phyloP scores from a whole-genome alignment of 2,797 vertebrate species.

The Graptemys geographica region DNA sequence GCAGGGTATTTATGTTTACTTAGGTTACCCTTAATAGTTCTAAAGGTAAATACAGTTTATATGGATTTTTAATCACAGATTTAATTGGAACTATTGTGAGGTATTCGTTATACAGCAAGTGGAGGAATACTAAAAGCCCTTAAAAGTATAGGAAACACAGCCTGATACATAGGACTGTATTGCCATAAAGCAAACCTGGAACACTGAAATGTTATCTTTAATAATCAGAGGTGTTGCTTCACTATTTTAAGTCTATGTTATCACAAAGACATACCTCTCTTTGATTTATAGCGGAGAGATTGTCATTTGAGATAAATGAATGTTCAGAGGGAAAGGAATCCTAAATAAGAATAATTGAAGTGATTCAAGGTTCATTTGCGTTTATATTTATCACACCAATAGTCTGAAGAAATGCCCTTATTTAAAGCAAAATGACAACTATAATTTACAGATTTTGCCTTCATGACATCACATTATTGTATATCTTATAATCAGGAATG shows the following conservation, averaged over 20 bases:
- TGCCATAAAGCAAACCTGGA: slow-evolving; percentile 63
- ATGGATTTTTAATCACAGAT: background rate
- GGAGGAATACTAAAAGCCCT: background rate
- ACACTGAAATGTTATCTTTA: slow-evolving; percentile 72
- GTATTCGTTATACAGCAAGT: background rate
- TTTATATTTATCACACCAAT: slow-evolving; percentile 80
- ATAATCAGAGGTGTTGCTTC: slow-evolving; percentile 78
- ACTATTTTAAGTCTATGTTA: slow-evolving; percentile 75
- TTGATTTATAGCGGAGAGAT: slow-evolving; percentile 76
- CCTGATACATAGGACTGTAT: slow-evolving; percentile 29
- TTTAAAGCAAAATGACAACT: slow-evolving; percentile 78
- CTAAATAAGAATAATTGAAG: slow-evolving; percentile 83
- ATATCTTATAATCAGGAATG: slow-evolving; percentile 78
- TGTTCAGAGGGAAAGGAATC: slow-evolving; percentile 80
- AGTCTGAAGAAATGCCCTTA: slow-evolving; percentile 78
- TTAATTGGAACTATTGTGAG: background rate
- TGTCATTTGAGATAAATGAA: slow-evolving; percentile 78
- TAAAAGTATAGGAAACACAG: slow-evolving; percentile 18
- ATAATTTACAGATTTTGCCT: slow-evolving; percentile 79
- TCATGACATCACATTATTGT: slow-evolving; percentile 77
- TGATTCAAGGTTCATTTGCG: slow-evolving; percentile 81
- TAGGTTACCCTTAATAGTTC: background rate
- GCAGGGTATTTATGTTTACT: background rate
- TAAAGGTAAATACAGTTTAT: background rate
- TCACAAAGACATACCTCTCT: slow-evolving; percentile 65